Base-by-base conservation (phyloP, 2,113 vertebrate genomes). In the Atherinomorus stipes region DNA sequence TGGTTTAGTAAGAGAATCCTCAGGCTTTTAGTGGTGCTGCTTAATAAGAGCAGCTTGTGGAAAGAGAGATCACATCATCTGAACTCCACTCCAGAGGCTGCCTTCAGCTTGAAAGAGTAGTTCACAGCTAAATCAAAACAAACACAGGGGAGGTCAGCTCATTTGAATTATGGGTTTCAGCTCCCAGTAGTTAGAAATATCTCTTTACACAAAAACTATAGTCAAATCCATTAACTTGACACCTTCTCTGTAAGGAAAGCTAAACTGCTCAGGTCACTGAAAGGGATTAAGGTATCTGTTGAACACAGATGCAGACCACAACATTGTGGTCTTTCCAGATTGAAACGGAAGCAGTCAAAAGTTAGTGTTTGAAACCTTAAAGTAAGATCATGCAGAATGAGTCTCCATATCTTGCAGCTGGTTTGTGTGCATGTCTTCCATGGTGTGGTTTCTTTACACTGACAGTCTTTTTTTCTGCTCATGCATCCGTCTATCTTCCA, bases 1-100 rank as follows among this genome's bases (percentile, higher is more conserved):
- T 91, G 81, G 80, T 90, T 88, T 84, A 85, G 90, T 89, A 91
- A 92, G 90, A 84, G 78, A 91, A 92, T 92, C 91, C 89, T 88
- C 69, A 2, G 64, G 85, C 90, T 89, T 91, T 92, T 91, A 89
- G 86, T 89, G 83, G 76, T 76, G 81, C 85, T 89, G 80, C 85
- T 91, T 91, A 90, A 91, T 90, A 87, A 89, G 88, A 88, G 78
- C 68, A 72, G 80, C 78, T 89, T 70, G 82, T 83, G 76, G 76
- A 85, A 84, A 88, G 84, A 80, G 67, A 73, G 87, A 84, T 89
- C 81, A 40, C 80, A 84, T 89, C 77, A 80, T 80, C 81, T 77
- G 77, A 85, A 80, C 85, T 88, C 80, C 69, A 88, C 83, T 80
- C 74, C 52, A 63, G 84, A 90, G 85, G 84, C 63, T 53, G 49